Conservation (phyloP, 2,113 vertebrate species). For the Rutilus rutilus region DNA sequence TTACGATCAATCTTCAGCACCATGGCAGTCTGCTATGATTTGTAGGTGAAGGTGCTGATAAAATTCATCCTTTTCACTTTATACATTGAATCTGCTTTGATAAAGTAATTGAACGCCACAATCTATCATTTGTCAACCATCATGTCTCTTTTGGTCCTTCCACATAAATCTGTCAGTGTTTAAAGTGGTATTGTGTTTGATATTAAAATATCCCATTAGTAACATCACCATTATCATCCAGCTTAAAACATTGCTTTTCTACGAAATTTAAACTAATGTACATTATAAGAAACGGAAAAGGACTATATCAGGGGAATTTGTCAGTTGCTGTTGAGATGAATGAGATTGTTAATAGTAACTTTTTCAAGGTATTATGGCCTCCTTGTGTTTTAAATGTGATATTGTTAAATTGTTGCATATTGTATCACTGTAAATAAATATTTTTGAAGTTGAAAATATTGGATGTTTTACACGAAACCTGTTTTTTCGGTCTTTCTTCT, state of each 20-base stretch:
- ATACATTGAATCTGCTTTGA: slow-evolving; percentile 25
- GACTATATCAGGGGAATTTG: too few relatives aligned
- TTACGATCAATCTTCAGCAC: background rate
- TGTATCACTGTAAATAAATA: too few relatives aligned
- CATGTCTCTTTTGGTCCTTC: background rate
- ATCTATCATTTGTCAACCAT: slow-evolving; percentile 5
- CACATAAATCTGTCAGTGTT: background rate
- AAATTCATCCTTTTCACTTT: background rate
- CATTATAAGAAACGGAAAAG: too few relatives aligned
- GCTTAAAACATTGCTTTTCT: background rate
- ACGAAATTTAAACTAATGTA: too few relatives aligned
- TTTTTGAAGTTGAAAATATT: too few relatives aligned
- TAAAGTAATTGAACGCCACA: slow-evolving; percentile 11
- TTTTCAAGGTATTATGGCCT: too few relatives aligned
- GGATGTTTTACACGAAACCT: too few relatives aligned
- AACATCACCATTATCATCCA: background rate
- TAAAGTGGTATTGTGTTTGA: background rate
- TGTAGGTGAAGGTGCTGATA: slow-evolving; percentile 12
- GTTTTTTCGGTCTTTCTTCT: too few relatives aligned
- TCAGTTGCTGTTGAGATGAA: too few relatives aligned
- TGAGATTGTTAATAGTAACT: too few relatives aligned
- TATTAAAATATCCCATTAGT: background rate
- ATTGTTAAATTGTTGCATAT: too few relatives aligned
- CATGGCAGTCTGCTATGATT: background rate
- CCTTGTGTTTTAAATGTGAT: too few relatives aligned